Base-by-base conservation (phyloP, 2,888 invertebrate genomes). In the Pristionchus fissidentatus region DNA sequence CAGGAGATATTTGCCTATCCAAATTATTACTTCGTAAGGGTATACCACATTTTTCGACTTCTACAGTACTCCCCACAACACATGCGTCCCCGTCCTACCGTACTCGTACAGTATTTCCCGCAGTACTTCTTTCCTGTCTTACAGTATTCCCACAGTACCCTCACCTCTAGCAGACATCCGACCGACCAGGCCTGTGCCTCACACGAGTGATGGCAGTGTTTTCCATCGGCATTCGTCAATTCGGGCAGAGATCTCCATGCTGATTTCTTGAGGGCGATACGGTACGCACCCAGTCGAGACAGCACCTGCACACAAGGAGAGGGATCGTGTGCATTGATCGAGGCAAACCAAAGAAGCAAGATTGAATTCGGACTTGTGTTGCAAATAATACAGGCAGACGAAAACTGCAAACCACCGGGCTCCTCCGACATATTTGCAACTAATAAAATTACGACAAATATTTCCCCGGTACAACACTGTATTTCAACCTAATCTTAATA, bases 151-250 rank as follows among this genome's bases (percentile, higher is more conserved):
- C 38, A 4, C 32, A 19, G 8, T 22, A 38, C 4, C 38, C 78
- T n/a, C 7, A 96, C 97, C 94, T 99, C 98, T 88, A 98, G 94
- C 87, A 97, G 94, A 85, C 95, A 95, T 81, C 95, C 95, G 92
- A 96, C 95, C 93, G 97, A 97, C 99, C 99, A 99, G 2, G 98
- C 98, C 94, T 99, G 99, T 78, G 97, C 96, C 90, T 95, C 95
- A 92, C 97, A 98, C 88, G 97, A 97, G 93, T 95, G 96, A 43
- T 93, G 93, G 93, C 98, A 99, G 92, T 94, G 94, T 46, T 95
- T 94, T 87, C 98, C 98, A 92, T 95, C 95, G 19, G 87, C 87
- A 93, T 98, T 97, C 66, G 97, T 98, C 83, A 99, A 94, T 94
- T 99, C 99, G 22, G 99, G 97, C 89, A 99, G 94, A 49, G 97